Base-by-base conservation (phyloP, 2,888 invertebrate species). In the Ganaspis brasiliensis region DNA sequence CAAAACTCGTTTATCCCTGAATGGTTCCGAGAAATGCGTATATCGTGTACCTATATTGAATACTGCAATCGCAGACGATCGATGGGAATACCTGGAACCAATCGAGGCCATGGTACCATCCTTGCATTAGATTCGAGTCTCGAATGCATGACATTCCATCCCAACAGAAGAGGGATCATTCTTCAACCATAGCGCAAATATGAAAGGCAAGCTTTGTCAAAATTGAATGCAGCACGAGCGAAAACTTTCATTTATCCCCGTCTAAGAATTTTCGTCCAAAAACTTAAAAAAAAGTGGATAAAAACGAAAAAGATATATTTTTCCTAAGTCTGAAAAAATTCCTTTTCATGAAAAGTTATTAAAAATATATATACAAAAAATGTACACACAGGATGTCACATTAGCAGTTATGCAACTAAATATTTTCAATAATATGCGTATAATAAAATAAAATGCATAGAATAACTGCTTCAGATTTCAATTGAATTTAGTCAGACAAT, bases 1-100 rank as follows among this genome's bases (percentile, higher is more conserved):
- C 26, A 45, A 67, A 67, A 67, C 67, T 49, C 67, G 24, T 67
- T 67, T 67, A 67, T 67, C 24, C n/a, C 6, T 40, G n/a, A 67
- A 40, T 67, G 67, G 45, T 16, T 16, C 24, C 67, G 45, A 45
- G 45, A 67, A 67, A 67, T 67, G 67, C 67, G 26, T 67, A 67
- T 49, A 49, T 49, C 14, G 8, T 67, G 63, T 67, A 67, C 63
- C 37, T 24, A 67, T 67, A 67, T 71, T 75, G 75, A 75, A 75
- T 71, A 75, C 61, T 70, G 77, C 73, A 77, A 79, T 74, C 76
- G 74, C 52, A 52, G 59, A 61, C 55, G 76, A 77, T 80, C 79
- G 79, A 81, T 79, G 76, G 57, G 74, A 76, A 79, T 79, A 76
- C 76, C 75, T 75, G 74, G 79, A 79, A 74, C 72, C 74, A 78